phyloP scores from a whole-genome alignment of 2,888 invertebrate species.

The Ctena decussata region DNA sequence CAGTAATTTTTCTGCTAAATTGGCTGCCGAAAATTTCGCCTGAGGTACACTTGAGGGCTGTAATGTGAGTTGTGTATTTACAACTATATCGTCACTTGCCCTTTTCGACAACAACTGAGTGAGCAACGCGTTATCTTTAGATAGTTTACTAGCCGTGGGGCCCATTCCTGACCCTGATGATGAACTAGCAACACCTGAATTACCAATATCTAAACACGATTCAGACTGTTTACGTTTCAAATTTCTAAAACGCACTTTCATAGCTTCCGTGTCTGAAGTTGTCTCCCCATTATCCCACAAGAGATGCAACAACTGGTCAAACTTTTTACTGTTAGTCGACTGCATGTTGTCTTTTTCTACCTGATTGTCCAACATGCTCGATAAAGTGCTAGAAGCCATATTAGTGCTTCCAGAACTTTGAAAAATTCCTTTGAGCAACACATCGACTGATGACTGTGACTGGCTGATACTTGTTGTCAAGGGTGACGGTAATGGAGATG shows the following conservation, averaged over 20 bases:
- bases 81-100: slow-evolving; percentile 76
- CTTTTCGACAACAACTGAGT: slow-evolving; percentile 82
- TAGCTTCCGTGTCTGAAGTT: slow-evolving; percentile 47
- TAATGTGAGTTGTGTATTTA: slow-evolving; percentile 78
- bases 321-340: slow-evolving; percentile 48
- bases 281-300: slow-evolving; percentile 79
- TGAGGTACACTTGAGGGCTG: slow-evolving; percentile 88
- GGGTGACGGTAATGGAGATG: slow-evolving; percentile 66
- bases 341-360: not conserved
- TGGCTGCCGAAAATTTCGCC: slow-evolving; percentile 84
- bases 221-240: slow-evolving; percentile 74
- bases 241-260: slow-evolving; percentile 55
- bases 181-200: slow-evolving; percentile 53
- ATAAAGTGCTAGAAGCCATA: not conserved
- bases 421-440: slow-evolving; percentile 51
- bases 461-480: slow-evolving; percentile 45
- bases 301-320: slow-evolving; percentile 71
- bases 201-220: slow-evolving; percentile 73
- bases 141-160: slow-evolving; percentile 66
- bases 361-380: slow-evolving; percentile 13
- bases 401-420: not conserved
- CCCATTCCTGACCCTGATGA: not conserved
- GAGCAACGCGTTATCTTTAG: slow-evolving; percentile 81
- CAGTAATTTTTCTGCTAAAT: slow-evolving; percentile 68
- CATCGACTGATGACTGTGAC: slow-evolving; percentile 41